Evolutionary conservation across 2,113 vertebrate genomes (phyloP), one percentile per base, ranked within the genome.

Genomic region (Urocitellus parryii): DNA sequence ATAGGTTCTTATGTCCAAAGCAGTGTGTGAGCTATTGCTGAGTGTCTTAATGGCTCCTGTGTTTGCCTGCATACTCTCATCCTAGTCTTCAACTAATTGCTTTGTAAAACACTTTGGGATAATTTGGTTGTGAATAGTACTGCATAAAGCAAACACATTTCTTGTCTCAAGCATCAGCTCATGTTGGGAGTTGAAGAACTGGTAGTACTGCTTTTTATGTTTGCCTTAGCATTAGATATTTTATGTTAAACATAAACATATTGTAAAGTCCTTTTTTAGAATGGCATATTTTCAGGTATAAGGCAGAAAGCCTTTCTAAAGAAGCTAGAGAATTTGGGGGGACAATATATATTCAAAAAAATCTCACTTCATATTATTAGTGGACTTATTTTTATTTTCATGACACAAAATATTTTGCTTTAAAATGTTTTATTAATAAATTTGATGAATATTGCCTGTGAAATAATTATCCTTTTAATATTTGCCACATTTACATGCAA

Each of bases 21-120:
- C 92, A 98, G n/a, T 96, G 65, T 97, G 96, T 97, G 83, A 98
- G 92, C 88, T 96, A 90, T 85, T 94, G 24, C 32, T 68, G 88
- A 95, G 76, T 83, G n/a, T 84, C 87, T 94, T 98, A 97, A 97
- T 39, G 18, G 37, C 84, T 87, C 67, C 88, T 97, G 25, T 96
- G 68, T 96, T 98, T 97, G 85, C 53, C 90, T 93, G 25, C 67
- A 53, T 56, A 80, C 18, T 74, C 85, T 97, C 51, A 94, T 93
- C 51, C 83, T 77, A 90, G 45, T 94, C 95, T 98, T 53, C 90
- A 97, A 91, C 79, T 97, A 97, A 97, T 93, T 95, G n/a, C 25
- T 98, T 97, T 97, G 51, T 93, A 97, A 98, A 97, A 63, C 97
- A 96, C 32, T 97, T 65, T 90, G 48, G 93, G 88, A 98, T 97